Evolutionary conservation across 2,797 vertebrate species (phyloP).

Genomic region (Platalea minor): DNA sequence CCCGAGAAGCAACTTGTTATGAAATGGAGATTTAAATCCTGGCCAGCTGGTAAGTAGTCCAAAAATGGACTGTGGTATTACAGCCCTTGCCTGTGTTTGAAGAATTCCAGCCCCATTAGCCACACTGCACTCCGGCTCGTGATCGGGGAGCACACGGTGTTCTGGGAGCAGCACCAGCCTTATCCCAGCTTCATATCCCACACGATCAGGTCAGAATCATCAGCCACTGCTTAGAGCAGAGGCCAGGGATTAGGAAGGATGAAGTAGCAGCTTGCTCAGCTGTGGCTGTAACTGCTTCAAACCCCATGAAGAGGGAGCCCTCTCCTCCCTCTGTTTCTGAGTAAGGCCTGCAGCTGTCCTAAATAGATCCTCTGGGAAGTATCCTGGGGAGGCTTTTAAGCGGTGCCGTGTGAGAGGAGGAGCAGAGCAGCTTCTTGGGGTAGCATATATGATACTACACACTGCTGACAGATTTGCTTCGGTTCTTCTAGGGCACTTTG

Average conservation of each 20-base stretch:
- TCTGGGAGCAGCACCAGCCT: background rate
- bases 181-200: background rate
- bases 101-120: background rate
- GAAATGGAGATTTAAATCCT: conserved; percentile 97
- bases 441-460: too few relatives aligned
- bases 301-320: background rate
- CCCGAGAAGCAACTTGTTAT: conserved; percentile 91
- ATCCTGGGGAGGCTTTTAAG: background rate
- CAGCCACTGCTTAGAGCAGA: background rate
- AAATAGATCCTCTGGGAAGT: background rate
- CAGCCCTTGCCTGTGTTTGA: background rate
- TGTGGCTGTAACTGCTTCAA: background rate
- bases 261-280: background rate
- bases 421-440: background rate
- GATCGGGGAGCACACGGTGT: accelerated
- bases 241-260: background rate
- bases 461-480: conserved; percentile 17
- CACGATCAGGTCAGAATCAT: background rate
- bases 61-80: background rate
- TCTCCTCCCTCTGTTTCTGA: background rate
- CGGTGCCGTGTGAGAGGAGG: background rate
- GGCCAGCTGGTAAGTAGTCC: conserved; percentile 88
- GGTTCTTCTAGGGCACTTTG: conserved; percentile 86
- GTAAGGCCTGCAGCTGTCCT: background rate
- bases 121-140: background rate